phyloP scores from a whole-genome alignment of 2,113 vertebrate species.

The Pyxicephalus adspersus region DNA sequence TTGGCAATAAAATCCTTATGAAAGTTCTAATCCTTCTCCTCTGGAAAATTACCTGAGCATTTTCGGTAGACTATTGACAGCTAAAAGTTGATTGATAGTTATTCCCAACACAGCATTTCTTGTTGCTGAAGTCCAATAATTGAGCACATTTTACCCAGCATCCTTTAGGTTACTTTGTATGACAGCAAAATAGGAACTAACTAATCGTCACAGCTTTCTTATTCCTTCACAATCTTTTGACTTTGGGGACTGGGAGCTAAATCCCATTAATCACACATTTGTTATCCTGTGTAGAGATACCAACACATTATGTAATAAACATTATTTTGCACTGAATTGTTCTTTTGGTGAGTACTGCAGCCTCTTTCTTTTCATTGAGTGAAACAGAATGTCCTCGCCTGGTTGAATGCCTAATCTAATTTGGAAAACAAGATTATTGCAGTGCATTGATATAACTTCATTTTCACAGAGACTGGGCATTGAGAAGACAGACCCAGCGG shows the following conservation, averaged over 20 bases:
- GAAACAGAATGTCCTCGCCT: slow-evolving; percentile 6
- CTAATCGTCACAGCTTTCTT: too few species aligned
- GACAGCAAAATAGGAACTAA: too few species aligned
- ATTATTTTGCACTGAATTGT: neutral
- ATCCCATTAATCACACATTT: neutral
- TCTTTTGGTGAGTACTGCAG: neutral
- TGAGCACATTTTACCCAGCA: too few species aligned
- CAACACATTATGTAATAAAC: neutral
- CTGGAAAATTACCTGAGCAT: too few species aligned
- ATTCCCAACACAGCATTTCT: too few species aligned
- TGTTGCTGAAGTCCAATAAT: too few species aligned
- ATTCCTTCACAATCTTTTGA: too few species aligned
- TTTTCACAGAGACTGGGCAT: slow-evolving; percentile 86
- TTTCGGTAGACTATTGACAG: too few species aligned
- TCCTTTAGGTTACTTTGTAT: too few species aligned
- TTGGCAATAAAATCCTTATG: too few species aligned
- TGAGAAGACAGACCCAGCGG: slow-evolving; percentile 84
- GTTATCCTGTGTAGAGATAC: neutral
- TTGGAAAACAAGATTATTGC: slow-evolving; percentile 3
- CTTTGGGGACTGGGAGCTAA: neutral
- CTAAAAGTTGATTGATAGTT: too few species aligned
- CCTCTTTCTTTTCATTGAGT: neutral
- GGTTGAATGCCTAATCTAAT: slow-evolving; percentile 21
- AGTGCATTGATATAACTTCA: slow-evolving; percentile 20
- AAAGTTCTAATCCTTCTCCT: too few species aligned